Percentiles rank a stretch among this genome's conserved stretches.
Evolutionary conservation across 1,140 invertebrate genomes (phyloP).

Genomic region (Acromyrmex echinatior): DNA sequence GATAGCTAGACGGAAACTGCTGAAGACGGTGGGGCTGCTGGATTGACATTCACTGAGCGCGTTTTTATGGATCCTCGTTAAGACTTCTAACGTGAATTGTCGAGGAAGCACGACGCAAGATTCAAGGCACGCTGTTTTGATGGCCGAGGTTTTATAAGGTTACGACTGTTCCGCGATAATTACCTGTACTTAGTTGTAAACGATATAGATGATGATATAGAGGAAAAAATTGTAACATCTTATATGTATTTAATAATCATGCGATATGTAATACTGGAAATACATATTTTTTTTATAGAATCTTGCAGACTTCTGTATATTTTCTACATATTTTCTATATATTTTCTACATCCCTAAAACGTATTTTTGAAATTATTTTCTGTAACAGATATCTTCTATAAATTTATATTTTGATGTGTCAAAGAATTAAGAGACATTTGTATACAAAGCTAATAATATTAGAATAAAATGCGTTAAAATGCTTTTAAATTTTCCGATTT

Average conservation of each 20-base stretch:
- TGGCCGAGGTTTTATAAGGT: slow-evolving; percentile 34
- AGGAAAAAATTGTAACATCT: background rate
- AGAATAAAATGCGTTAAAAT: background rate
- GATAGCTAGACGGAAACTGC: slow-evolving; percentile 19
- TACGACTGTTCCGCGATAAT: background rate
- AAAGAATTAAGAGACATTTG: background rate
- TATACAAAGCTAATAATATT: background rate
- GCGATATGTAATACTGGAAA: background rate
- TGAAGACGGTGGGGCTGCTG: slow-evolving; percentile 1
- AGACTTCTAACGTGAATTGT: slow-evolving; percentile 71
- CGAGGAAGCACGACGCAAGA: slow-evolving; percentile 54
- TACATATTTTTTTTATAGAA: background rate
- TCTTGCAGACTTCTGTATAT: background rate
- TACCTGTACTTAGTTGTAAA: slow-evolving; percentile 10
- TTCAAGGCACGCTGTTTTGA: slow-evolving; percentile 54
- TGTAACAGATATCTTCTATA: background rate
- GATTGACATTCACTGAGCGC: slow-evolving; percentile 66
- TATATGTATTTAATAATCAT: background rate
- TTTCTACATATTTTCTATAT: background rate
- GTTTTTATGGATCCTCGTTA: slow-evolving; percentile 74
- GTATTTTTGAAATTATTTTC: background rate
- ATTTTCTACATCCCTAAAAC: background rate
- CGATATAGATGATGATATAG: background rate
- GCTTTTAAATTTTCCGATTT: background rate
- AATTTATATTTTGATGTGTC: background rate